Percentiles rank a stretch among this genome's conserved stretches.
Conservation (phyloP, 2,888 invertebrate genomes). For the Branchinecta sandiegonensis region DNA sequence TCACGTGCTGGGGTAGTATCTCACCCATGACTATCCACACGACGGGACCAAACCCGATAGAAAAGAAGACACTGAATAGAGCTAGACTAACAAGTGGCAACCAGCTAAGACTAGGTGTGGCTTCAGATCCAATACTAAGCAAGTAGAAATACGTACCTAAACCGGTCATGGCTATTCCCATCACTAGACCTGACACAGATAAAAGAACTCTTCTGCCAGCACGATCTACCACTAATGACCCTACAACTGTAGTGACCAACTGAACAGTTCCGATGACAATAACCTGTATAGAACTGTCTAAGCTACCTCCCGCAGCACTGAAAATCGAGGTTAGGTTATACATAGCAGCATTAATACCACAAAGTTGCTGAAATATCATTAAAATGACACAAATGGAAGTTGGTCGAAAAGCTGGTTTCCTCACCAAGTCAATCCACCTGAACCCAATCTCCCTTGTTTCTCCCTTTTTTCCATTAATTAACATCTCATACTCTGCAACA, state of each 20-base stretch:
- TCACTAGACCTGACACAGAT: conserved; percentile 55
- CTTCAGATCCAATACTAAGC: conserved; percentile 27
- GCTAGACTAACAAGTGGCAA: conserved; percentile 56
- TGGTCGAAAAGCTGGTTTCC: conserved; percentile 15
- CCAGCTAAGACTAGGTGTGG: conserved; percentile 44
- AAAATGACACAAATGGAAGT: conserved; percentile 25
- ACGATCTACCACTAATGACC: conserved; percentile 54
- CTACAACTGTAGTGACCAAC: conserved; percentile 37
- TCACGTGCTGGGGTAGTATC: conserved; percentile 53
- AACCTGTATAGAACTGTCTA: conserved; percentile 41
- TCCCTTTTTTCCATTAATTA: background rate
- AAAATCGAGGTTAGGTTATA: conserved; percentile 64
- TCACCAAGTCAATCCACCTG: background rate
- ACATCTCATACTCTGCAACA: background rate
- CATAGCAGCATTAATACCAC: conserved; percentile 68
- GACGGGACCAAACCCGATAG: conserved; percentile 63
- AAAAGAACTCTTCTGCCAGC: conserved; percentile 64
- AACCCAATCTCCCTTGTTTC: background rate
- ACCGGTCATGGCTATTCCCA: conserved; percentile 51
- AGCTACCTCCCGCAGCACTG: conserved; percentile 46
- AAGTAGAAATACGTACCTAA: conserved; percentile 58
- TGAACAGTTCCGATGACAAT: conserved; percentile 44
- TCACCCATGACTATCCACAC: conserved; percentile 74
- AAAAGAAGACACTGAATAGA: conserved; percentile 62
- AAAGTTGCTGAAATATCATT: conserved; percentile 55